These are phyloP conservation scores for Mimachlamys varia DNA, from an alignment of 2,888 invertebrate genomes.

Conservation along the genomic window DNA sequence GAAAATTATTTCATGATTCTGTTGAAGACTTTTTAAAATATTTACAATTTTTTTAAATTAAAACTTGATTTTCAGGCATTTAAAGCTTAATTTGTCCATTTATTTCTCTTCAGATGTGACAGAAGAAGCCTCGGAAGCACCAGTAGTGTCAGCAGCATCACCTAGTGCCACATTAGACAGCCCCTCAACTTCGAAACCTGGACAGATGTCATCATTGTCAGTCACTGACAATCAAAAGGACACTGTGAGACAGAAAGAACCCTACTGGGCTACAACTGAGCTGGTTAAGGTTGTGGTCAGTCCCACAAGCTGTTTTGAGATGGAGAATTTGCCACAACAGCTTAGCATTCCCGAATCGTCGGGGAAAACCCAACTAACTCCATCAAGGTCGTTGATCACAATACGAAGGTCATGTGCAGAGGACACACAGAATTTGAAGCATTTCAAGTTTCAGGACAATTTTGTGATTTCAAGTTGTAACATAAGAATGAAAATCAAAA, in stretches of 20 bases:
- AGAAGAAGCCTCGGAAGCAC: too few relatives aligned
- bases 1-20: background rate
- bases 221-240: background rate
- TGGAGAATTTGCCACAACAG: background rate
- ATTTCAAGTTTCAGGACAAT: slow-evolving; percentile 68
- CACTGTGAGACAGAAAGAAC: background rate
- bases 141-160: background rate
- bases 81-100: too few relatives aligned
- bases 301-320: background rate
- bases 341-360: background rate
- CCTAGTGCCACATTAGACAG: background rate
- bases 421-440: slow-evolving; percentile 57
- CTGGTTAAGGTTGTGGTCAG: background rate
- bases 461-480: slow-evolving; percentile 67
- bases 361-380: background rate
- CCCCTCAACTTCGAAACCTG: background rate
- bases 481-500: slow-evolving; percentile 50
- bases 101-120: too few relatives aligned
- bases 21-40: background rate
- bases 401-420: slow-evolving; percentile 56
- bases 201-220: background rate
- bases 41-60: too few relatives aligned
- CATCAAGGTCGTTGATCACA: slow-evolving; percentile 63
- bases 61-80: too few relatives aligned
- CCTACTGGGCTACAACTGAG: background rate